Base-by-base conservation (phyloP, 2,113 vertebrate species). In the Ibidorhyncha struthersii region DNA sequence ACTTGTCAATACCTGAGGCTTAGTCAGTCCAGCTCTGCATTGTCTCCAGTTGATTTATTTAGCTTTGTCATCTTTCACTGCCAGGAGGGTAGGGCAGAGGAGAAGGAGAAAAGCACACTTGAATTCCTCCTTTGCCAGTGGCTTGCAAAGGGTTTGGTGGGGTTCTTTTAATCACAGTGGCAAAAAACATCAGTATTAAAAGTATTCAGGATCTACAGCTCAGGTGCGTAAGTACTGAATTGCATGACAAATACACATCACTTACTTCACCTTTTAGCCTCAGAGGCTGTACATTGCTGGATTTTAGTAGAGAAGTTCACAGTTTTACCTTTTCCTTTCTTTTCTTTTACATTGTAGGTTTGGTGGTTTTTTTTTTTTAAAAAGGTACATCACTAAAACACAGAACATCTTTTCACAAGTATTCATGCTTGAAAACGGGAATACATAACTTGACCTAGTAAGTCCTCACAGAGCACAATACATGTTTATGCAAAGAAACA, bases 251-350 rank as follows among this genome's bases (percentile, higher is more conserved):
- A 74, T 27, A 47, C 6, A 16, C 8, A 53, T 38, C 17, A 26
- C 34, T 78, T 26, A 71, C 34, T 29, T 74, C 21, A 38, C 15
- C n/a, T 63, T 79, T 55, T 30, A 71, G 43, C 49, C 15, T 72
- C 43, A 47, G 20, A 19, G 25, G 30, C 10, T 2, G 2, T 5
- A 2, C 14, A 34, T 8, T 38, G 12, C 30, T 74, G 30, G 11
- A 16, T 8, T 70, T 4, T 15, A 53, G 14, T 14, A 30, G 11
- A 50, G 7, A 69, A 3, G 0, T 27, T 45, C 8, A 19, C 7
- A 14, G 18, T 17, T 92, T 74, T 52, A 65, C 23, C 14, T n/a
- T 59, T 61, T 14, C 12, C 12, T 59, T 69, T 73, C 34, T 47
- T 27, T 65, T 55, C 40, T 85, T 82, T 61, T 47, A 45, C 14